Percentiles rank a stretch among this genome's conserved stretches.
These are phyloP conservation scores for Microctonus aethiopoides DNA, from an alignment of 2,888 invertebrate genomes.

Conservation along the genomic window DNA sequence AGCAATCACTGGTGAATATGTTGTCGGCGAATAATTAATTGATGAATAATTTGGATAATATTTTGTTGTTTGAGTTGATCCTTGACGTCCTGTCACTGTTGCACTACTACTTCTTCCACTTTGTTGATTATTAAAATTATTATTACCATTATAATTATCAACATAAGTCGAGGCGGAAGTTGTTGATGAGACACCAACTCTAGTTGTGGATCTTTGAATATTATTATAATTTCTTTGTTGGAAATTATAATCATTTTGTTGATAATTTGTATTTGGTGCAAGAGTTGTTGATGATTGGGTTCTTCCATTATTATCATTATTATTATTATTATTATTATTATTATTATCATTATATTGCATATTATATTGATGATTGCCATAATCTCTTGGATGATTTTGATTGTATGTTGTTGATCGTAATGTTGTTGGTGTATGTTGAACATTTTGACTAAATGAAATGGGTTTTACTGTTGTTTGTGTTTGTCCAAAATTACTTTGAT, in stretches of 20 bases:
- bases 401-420: constrained; percentile 39
- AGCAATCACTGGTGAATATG: constrained; percentile 63
- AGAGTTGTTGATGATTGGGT: constrained; percentile 54
- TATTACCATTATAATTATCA: constrained; percentile 47
- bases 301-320: no score
- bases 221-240: constrained; percentile 58
- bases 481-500: constrained; percentile 41
- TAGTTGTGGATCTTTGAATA: constrained; percentile 54
- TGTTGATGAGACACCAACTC: constrained; percentile 49
- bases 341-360: constrained; percentile 44
- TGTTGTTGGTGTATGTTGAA: constrained; percentile 33
- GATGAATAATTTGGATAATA: constrained; percentile 66
- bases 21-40: constrained; percentile 68
- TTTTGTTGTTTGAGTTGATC: constrained; percentile 55
- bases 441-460: constrained; percentile 32
- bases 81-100: constrained; percentile 60
- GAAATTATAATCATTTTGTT: constrained; percentile 54
- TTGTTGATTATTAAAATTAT: constrained; percentile 41
- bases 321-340: constrained; percentile 44
- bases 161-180: constrained; percentile 49
- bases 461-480: constrained; percentile 42
- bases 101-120: constrained; percentile 42
- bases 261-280: constrained; percentile 55
- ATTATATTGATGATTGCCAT: constrained; percentile 40
- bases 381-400: constrained; percentile 34